These are phyloP conservation scores for Prunella strophiata DNA, from an alignment of 2,797 vertebrate species.

Conservation along the genomic window DNA sequence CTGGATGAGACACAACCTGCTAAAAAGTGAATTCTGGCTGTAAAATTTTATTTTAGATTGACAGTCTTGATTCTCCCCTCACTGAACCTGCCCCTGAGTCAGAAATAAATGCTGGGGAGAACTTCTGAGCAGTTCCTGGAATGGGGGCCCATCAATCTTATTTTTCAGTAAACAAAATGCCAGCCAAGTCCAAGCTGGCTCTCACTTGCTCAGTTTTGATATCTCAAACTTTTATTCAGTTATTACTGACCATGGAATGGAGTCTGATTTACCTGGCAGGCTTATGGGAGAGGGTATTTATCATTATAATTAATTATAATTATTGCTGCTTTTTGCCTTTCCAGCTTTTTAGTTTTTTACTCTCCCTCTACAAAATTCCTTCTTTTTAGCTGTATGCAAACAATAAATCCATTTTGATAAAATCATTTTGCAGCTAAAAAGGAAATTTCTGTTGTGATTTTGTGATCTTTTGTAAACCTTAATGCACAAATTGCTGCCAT, in stretches of 20 bases:
- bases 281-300: neutral
- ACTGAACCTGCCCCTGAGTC: neutral
- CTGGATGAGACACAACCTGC: neutral
- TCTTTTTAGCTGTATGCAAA: neutral
- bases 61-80: neutral
- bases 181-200: neutral
- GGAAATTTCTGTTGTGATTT: neutral
- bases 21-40: neutral
- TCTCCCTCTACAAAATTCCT: neutral
- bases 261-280: neutral
- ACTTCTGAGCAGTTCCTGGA: neutral
- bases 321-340: neutral
- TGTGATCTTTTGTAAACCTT: neutral
- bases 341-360: neutral
- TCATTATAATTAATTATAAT: neutral
- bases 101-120: neutral
- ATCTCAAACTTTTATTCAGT: neutral
- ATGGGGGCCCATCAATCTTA: neutral
- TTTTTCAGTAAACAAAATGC: neutral
- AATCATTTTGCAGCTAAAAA: neutral
- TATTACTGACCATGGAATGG: neutral
- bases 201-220: neutral
- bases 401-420: neutral
- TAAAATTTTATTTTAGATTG: neutral
- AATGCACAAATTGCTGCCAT: neutral